Percentiles rank a stretch among this genome's conserved stretches.
These are phyloP conservation scores for Sinonovacula constricta DNA, from an alignment of 1,140 invertebrate genomes.

Conservation along the genomic window DNA sequence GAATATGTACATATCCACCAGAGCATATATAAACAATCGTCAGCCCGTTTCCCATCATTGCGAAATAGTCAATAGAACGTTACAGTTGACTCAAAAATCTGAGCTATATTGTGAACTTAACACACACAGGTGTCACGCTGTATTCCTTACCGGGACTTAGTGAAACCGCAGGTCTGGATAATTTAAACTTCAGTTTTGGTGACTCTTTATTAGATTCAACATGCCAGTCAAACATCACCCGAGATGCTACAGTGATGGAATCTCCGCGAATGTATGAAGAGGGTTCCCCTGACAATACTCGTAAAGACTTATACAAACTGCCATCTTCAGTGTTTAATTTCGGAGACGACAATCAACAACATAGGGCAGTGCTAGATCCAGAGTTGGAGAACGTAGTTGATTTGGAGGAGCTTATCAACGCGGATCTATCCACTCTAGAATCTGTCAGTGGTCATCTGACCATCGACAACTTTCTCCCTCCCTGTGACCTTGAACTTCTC, in stretches of 20 bases:
- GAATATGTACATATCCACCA: conserved; percentile 18
- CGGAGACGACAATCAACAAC: conserved; percentile 28
- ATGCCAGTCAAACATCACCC: conserved; percentile 58
- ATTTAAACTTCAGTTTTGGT: conserved; percentile 46
- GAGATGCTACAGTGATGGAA: conserved; percentile 47
- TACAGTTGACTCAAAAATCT: no score
- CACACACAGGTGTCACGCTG: conserved; percentile 37
- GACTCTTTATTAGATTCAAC: conserved; percentile 56
- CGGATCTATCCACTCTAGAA: conserved; percentile 38
- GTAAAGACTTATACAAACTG: conserved; percentile 28
- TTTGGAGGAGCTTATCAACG: conserved; percentile 54
- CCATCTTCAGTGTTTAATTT: conserved; percentile 37
- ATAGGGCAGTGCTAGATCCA: conserved; percentile 48
- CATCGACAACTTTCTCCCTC: conserved; percentile 35
- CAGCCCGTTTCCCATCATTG: conserved; percentile 15
- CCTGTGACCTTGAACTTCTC: conserved; percentile 37
- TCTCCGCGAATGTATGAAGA: conserved; percentile 58
- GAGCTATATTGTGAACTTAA: no score
- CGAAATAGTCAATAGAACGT: conserved; percentile 27
- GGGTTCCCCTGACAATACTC: conserved; percentile 29
- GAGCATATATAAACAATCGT: conserved; percentile 26
- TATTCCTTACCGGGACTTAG: conserved; percentile 36
- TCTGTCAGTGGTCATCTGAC: conserved; percentile 34
- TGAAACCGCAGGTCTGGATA: conserved; percentile 51
- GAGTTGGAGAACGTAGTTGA: conserved; percentile 59